Evolutionary conservation across 2,888 invertebrate genomes (phyloP), one percentile per base, ranked within the genome.

Genomic region (Hofmannophila pseudospretella): DNA sequence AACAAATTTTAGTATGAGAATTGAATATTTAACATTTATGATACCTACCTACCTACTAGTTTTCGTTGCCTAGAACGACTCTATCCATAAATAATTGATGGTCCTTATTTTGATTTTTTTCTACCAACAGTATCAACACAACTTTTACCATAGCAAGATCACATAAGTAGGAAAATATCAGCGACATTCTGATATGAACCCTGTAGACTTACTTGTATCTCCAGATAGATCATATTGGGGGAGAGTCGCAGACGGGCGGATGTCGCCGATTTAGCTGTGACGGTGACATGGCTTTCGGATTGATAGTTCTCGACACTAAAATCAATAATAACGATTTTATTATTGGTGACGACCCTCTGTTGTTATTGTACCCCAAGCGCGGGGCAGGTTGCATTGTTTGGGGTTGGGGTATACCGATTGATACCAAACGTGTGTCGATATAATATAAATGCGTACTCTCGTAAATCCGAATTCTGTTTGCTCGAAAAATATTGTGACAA

Each of bases 271-370:
- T 84, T 80, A 76, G 67, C 55, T 58, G 65, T 58, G 62, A 58
- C 67, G 66, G 59, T 23, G 23, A 23, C 63, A 56, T 62, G 54
- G 61, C 65, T 73, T 67, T 56, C 53, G 59, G 67, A 78, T 70
- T 73, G 72, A 82, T 82, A 78, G 74, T 77, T 76, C 78, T 72
- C 70, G 65, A 70, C 73, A 73, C 67, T 67, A 74, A 80, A 80
- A 84, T 84, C 82, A 77, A 85, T 86, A 78, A 60, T 71, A 76
- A 77, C 69, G 64, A 71, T 71, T 75, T 76, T 77, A 68, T 77
- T 74, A 73, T 70, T 66, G 68, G 23, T 60, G 26, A 53, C 54
- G 59, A 59, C 68, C 70, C 66, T 56, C 55, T 47, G 51, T 50
- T 50, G 53, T 50, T 45, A 42, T 41, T 28, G 33, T 29, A 14